Conservation (phyloP, 2,888 invertebrate species). For the Epicampocera succincta region DNA sequence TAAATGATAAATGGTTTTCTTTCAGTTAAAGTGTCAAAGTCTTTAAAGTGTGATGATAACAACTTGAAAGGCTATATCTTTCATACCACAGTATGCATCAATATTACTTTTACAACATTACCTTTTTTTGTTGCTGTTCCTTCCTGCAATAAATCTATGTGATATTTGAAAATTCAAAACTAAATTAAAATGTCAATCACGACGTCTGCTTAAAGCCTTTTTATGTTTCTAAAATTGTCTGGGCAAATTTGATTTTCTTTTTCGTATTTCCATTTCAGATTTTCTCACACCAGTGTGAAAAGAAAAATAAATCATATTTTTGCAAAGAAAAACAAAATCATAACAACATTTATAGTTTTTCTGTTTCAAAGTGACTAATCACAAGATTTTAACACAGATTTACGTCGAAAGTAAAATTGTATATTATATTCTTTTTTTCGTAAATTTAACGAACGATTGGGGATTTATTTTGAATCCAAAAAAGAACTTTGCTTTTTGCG, state of each 20-base stretch:
- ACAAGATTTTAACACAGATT: slow-evolving; percentile 39
- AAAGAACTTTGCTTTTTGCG: slow-evolving; percentile 68
- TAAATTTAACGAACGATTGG: slow-evolving; percentile 52
- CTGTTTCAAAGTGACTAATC: slow-evolving; percentile 59
- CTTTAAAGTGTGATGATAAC: too few species aligned
- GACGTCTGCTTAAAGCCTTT: not conserved
- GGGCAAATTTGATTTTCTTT: not conserved
- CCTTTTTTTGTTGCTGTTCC: too few species aligned
- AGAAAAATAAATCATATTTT: slow-evolving; percentile 6
- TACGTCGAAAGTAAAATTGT: not conserved
- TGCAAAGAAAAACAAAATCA: slow-evolving; percentile 26
- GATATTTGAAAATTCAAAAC: not conserved
- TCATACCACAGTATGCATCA: too few species aligned
- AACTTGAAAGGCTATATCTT: too few species aligned
- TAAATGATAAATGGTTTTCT: too few species aligned
- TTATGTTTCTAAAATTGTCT: not conserved
- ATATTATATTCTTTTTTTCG: slow-evolving; percentile 23
- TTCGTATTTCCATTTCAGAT: not conserved
- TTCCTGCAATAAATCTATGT: too few species aligned
- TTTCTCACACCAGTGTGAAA: slow-evolving; percentile 22
- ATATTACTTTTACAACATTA: too few species aligned
- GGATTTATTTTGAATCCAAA: slow-evolving; percentile 58
- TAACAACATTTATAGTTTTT: slow-evolving; percentile 37
- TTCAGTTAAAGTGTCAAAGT: too few species aligned
- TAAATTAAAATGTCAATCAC: slow-evolving; percentile 27